A percentile compares a stretch with the other conserved stretches of the same genome.
These are phyloP conservation scores for Myotis yumanensis DNA, from an alignment of 2,113 vertebrate species.

Conservation along the genomic window DNA sequence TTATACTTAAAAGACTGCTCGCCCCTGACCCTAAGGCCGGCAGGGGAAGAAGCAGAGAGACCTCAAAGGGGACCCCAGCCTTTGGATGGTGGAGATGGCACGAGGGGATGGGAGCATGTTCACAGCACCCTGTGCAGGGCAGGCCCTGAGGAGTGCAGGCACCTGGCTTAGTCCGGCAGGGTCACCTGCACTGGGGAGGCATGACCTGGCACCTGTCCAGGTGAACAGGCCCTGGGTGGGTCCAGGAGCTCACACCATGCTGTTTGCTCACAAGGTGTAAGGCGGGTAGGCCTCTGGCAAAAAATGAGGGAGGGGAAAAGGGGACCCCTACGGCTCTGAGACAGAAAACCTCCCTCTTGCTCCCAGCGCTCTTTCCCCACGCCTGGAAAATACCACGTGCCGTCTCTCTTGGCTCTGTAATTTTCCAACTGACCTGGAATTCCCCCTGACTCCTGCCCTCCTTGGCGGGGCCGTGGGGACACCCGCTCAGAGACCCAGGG, in stretches of 20 bases:
- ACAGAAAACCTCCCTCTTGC: slow-evolving; percentile 5
- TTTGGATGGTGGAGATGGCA: too few relatives aligned
- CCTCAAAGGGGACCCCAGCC: too few relatives aligned
- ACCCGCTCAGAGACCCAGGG: neutral
- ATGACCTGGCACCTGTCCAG: neutral
- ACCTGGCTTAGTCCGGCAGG: neutral
- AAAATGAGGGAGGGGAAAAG: neutral
- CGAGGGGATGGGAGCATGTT: neutral
- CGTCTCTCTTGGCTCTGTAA: slow-evolving; percentile 54
- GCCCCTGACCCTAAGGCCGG: too few relatives aligned
- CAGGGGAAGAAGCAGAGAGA: too few relatives aligned
- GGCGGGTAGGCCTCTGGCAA: neutral
- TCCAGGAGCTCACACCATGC: neutral
- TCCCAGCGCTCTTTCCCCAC: neutral
- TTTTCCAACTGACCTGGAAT: slow-evolving; percentile 74
- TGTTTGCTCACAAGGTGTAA: neutral
- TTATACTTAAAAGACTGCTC: too few relatives aligned
- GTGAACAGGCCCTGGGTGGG: neutral
- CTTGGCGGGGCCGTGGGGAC: slow-evolving; percentile 40
- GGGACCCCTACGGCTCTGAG: neutral
- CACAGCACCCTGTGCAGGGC: neutral
- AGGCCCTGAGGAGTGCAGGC: neutral
- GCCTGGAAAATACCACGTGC: slow-evolving; percentile 63
- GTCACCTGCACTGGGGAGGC: neutral
- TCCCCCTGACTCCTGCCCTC: slow-evolving; percentile 55